Evolutionary conservation across 2,113 vertebrate species (phyloP).

Genomic region (Neoarius graeffei): DNA sequence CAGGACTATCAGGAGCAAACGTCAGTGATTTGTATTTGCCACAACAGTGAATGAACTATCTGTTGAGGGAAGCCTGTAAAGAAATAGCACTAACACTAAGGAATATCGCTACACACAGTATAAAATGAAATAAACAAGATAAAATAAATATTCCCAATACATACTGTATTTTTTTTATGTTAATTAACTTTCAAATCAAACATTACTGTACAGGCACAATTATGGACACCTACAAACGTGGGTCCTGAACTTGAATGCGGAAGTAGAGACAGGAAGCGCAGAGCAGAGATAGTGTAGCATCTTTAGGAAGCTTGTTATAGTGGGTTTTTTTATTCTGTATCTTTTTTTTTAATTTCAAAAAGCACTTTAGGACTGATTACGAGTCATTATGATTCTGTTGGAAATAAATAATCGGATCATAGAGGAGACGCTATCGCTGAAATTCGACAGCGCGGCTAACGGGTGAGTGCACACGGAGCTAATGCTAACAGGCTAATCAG

Average conservation of each 20-base stretch:
- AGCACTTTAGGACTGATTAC: conserved; percentile 23
- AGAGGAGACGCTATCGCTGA: conserved; percentile 90
- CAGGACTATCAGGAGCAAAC: too few relatives aligned
- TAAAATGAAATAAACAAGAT: neutral
- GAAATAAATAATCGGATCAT: conserved; percentile 98
- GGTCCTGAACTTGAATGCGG: conserved; percentile 47
- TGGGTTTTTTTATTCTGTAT: neutral
- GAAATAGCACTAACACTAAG: too few relatives aligned
- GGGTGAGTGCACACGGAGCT: conserved; percentile 76
- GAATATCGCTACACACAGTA: too few relatives aligned
- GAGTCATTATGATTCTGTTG: conserved; percentile 90
- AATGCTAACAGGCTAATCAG: conserved; percentile 53
- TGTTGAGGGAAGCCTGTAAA: too few relatives aligned
- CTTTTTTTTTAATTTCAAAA: neutral
- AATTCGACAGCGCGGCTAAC: conserved; percentile 92
- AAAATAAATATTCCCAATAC: neutral
- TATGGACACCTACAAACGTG: neutral
- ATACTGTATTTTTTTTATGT: neutral
- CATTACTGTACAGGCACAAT: conserved; percentile 34
- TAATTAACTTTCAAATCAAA: neutral
- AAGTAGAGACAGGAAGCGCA: conserved; percentile 47
- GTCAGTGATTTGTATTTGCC: too few relatives aligned
- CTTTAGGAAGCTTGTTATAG: neutral
- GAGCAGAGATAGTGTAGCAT: conserved; percentile 8
- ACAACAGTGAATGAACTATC: too few relatives aligned